Base-by-base conservation (phyloP, 2,113 vertebrate species). In the Tichodroma muraria region DNA sequence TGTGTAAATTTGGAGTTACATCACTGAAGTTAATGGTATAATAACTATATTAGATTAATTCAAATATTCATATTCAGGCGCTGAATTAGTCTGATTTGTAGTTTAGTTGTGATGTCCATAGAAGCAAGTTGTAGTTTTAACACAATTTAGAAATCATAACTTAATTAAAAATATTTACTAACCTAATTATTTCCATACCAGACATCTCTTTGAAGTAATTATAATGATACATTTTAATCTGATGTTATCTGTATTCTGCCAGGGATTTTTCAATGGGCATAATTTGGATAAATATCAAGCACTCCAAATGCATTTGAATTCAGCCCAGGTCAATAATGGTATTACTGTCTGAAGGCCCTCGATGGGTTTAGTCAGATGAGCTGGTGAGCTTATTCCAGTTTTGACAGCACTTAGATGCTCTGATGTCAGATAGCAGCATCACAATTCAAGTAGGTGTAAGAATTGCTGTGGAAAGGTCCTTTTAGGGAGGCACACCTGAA, bases 211-310 rank as follows among this genome's bases (percentile, higher is more conserved):
- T 95, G 94, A 93, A 95, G 92, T 93, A 95, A 95, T 97, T 95
- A 84, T 78, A 88, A 95, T 95, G 94, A 90, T 93, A 92, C 88
- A 92, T 97, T 97, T 95, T 96, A 96, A 95, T 96, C 92, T 93
- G 85, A 94, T 95, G 53, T 93, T 95, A 97, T 97, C 94, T 97
- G 85, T 88, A 95, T 95, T 95, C 95, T 97, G 95, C 92, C 94
- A 96, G 94, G 69, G 88, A 88, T 91, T 96, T 95, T 96, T 97
- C 95, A 96, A 92, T 95, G 88, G 91, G 82, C 88, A 90, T 95
- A 93, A 97, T 96, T 95, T 96, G 95, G 95, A 97, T 97, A 96
- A 96, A 95, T 97, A 94, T 86, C 93, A 97, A 96, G 88, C 85
- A 93, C 93, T 97, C 80, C 85, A 95, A 95, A 90, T 93, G 92